phyloP scores from a whole-genome alignment of 2,888 invertebrate genomes.

The Cosmia trapezina region DNA sequence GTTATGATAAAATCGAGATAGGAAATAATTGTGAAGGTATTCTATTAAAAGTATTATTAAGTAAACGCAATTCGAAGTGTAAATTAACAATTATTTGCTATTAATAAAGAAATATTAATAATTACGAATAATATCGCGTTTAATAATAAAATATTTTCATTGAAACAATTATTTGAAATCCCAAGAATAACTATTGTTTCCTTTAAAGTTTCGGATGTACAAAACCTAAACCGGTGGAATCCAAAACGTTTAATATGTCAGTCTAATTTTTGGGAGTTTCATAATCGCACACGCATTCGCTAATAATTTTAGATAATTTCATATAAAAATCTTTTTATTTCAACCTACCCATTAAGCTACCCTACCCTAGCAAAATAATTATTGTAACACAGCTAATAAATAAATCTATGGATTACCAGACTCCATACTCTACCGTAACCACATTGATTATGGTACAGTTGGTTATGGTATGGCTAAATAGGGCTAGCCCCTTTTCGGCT shows the following conservation, averaged over 20 bases:
- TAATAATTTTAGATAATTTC: conserved; percentile 50
- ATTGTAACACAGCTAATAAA: conserved; percentile 26
- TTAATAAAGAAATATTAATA: neutral
- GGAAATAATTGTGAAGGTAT: conserved; percentile 1
- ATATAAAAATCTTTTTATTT: conserved; percentile 48
- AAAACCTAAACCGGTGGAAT: conserved; percentile 14
- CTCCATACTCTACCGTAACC: neutral
- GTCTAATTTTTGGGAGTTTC: conserved; percentile 42
- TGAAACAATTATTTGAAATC: conserved; percentile 5
- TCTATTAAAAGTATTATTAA: conserved; percentile 9
- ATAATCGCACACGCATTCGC: conserved; percentile 58
- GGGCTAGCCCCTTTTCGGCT: neutral
- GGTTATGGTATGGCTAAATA: neutral
- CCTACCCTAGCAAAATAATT: conserved; percentile 39
- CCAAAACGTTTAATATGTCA: conserved; percentile 24
- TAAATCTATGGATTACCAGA: conserved; percentile 11
- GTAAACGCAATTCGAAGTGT: conserved; percentile 18
- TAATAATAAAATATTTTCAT: neutral
- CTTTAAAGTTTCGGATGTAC: conserved; percentile 4
- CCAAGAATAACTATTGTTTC: conserved; percentile 5
- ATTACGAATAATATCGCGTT: neutral
- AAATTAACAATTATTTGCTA: conserved; percentile 3
- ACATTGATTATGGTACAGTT: neutral
- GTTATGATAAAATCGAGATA: conserved; percentile 11
- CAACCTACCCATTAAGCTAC: conserved; percentile 32